Evolutionary conservation across 2,888 invertebrate species (phyloP).

Genomic region (Protula sp.): DNA sequence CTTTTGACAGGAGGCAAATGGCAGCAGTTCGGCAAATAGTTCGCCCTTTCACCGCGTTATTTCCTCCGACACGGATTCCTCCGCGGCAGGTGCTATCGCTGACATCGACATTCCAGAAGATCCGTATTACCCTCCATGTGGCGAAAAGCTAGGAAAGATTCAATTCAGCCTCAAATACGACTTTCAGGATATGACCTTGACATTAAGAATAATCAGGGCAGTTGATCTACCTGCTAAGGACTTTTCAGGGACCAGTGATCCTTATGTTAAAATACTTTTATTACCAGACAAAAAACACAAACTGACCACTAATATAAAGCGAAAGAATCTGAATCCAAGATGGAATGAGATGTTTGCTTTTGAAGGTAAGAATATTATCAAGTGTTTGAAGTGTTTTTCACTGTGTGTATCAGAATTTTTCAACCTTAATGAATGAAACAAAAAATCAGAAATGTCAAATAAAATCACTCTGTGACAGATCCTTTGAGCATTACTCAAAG

Average conservation of each 20-base stretch:
- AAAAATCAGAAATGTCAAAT: too few relatives aligned
- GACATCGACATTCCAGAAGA: not conserved
- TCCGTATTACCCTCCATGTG: not conserved
- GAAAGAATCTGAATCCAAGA: slow-evolving; percentile 50
- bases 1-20: not conserved
- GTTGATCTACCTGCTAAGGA: slow-evolving; percentile 50
- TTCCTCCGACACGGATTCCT: not conserved
- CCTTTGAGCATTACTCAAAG: too few relatives aligned
- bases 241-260: slow-evolving; percentile 53
- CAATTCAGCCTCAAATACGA: slow-evolving; percentile 47
- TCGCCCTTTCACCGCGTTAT: not conserved
- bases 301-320: slow-evolving; percentile 51
- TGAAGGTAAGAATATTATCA: slow-evolving; percentile 54
- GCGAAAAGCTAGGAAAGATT: slow-evolving; percentile 34
- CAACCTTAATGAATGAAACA: too few relatives aligned
- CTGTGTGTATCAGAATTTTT: not conserved
- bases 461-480: too few relatives aligned
- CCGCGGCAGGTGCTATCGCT: not conserved
- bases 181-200: slow-evolving; percentile 45
- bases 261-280: slow-evolving; percentile 44
- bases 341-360: slow-evolving; percentile 54
- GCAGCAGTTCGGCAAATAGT: not conserved
- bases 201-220: slow-evolving; percentile 45
- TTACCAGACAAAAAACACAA: slow-evolving; percentile 30
- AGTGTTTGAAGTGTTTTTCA: not conserved